Conservation (phyloP, 2,113 vertebrate species). For the Psophia crepitans region DNA sequence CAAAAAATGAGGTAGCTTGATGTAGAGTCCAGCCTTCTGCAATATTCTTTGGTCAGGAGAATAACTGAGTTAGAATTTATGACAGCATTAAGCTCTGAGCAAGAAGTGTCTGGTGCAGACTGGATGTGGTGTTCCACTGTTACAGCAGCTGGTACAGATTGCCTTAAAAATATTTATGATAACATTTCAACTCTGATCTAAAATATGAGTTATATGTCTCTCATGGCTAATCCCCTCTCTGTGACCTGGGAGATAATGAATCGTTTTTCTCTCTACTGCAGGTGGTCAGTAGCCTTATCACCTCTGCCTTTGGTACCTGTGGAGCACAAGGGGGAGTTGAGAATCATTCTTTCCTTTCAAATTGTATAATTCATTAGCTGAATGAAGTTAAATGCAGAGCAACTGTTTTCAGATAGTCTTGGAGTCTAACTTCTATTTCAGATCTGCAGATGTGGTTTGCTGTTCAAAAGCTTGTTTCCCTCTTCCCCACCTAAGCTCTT, state of each 20-base stretch:
- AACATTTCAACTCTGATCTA: neutral
- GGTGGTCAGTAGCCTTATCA: neutral
- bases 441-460: neutral
- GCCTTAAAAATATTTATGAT: neutral
- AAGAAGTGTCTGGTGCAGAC: neutral
- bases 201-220: neutral
- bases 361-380: conserved; percentile 2
- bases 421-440: neutral
- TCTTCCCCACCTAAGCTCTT: neutral
- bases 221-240: neutral
- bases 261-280: neutral
- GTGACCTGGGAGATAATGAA: neutral
- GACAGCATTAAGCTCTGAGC: neutral
- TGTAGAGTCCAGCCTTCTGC: neutral
- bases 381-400: neutral
- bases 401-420: neutral
- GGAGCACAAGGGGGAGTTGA: neutral
- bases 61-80: neutral
- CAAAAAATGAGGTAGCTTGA: neutral
- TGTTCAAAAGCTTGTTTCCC: neutral
- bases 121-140: neutral
- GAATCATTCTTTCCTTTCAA: conserved; percentile 1
- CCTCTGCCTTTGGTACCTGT: neutral
- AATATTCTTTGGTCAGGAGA: neutral
- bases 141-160: neutral